Base-by-base conservation (phyloP, 2,113 vertebrate species). In the Uropsilus gracilis region DNA sequence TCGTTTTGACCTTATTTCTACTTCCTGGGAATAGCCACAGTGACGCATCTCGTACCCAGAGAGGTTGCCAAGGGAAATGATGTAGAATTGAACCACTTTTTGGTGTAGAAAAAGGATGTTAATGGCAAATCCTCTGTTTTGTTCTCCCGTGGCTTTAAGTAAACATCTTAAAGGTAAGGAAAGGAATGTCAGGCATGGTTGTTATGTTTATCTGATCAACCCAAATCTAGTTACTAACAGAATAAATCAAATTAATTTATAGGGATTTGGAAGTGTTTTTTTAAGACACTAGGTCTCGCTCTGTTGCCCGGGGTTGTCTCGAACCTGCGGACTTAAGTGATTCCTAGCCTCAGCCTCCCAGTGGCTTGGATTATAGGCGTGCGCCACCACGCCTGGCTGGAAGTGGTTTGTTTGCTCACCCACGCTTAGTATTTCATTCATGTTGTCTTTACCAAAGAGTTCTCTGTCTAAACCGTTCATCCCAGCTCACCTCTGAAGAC, bases 361-460 rank as follows among this genome's bases (percentile, higher is more conserved):
- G n/a, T n/a, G n/a, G n/a, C n/a, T n/a, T n/a, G n/a, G n/a, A n/a
- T n/a, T n/a, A n/a, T n/a, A n/a, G n/a, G n/a, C n/a, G n/a, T n/a
- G n/a, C n/a, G n/a, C n/a, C n/a, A n/a, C n/a, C n/a, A n/a, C n/a
- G n/a, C n/a, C n/a, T n/a, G n/a, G n/a, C n/a, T n/a, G n/a, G n/a
- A n/a, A n/a, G n/a, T n/a, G n/a, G n/a, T n/a, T n/a, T n/a, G n/a
- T n/a, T n/a, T n/a, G n/a, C n/a, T 94, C 97, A 96, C 89, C 76
- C 42, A 28, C 73, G 94, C 90, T 95, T 90, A 95, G 97, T 90
- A 77, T 87, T 96, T 97, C 96, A 97, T 98, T 92, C 97, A n/a
- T 59, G 66, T 94, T 97, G 95, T 97, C 95, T 97, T 97, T 95
- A 96, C 72, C 88, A 96, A 97, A 97, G 32, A 94, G 82, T n/a